Percentiles rank a stretch among this genome's conserved stretches.
Evolutionary conservation across 2,888 invertebrate species (phyloP).

Genomic region (Pseudococcus longispinus): DNA sequence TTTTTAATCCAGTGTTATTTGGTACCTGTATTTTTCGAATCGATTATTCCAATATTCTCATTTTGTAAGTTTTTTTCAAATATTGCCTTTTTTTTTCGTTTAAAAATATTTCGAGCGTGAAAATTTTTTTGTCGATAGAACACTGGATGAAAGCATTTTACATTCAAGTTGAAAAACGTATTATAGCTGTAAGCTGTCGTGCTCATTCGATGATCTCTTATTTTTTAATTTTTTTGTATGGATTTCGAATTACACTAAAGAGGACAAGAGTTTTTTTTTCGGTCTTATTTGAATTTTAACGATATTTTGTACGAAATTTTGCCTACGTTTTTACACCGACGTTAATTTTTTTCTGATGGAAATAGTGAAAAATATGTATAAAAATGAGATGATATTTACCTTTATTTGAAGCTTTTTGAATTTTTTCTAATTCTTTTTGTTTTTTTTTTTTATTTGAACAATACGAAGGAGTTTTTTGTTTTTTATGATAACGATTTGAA

Average conservation of each 20-base stretch:
- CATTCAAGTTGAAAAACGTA: not conserved
- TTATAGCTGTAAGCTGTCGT: constrained; percentile 50
- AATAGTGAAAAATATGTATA: not conserved
- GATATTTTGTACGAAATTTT: not conserved
- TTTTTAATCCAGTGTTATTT: not conserved
- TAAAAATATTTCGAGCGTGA: no score
- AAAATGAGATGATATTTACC: not conserved
- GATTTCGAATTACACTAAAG: constrained; percentile 17
- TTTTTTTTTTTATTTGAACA: not conserved
- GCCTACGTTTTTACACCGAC: not conserved
- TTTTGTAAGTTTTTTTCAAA: not conserved
- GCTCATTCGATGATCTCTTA: constrained; percentile 55
- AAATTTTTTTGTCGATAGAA: not conserved
- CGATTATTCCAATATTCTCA: not conserved
- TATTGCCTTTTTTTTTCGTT: not conserved
- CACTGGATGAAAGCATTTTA: not conserved
- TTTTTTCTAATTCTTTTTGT: not conserved
- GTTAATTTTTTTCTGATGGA: not conserved
- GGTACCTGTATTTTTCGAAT: not conserved
- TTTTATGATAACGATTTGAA: not conserved
- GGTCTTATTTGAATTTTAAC: not conserved
- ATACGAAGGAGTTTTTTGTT: not conserved
- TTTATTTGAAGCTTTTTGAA: not conserved
- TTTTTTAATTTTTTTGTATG: constrained; percentile 49
- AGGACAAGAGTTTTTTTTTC: not conserved